phyloP scores from a whole-genome alignment of 1,140 invertebrate genomes.

The Elymnias hypermnestra region DNA sequence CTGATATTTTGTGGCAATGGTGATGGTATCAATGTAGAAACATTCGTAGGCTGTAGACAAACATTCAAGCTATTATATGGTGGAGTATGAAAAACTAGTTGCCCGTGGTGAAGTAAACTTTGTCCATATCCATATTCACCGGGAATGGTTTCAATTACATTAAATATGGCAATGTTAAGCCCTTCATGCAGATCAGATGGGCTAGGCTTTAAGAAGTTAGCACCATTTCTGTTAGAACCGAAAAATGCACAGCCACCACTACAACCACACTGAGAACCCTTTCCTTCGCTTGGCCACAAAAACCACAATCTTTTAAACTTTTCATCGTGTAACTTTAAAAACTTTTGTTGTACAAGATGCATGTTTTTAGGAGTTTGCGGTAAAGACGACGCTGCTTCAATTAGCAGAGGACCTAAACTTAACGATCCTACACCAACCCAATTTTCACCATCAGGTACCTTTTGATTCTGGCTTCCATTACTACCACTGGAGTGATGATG shows the following conservation, averaged over 20 bases:
- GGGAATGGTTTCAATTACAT: conserved; percentile 71
- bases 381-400: conserved; percentile 93
- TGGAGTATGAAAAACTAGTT: conserved; percentile 93
- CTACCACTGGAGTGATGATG: conserved; percentile 60
- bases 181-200: conserved; percentile 87
- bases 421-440: conserved; percentile 97
- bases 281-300: conserved; percentile 87
- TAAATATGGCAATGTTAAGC: conserved; percentile 84
- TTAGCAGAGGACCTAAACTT: conserved; percentile 90
- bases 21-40: conserved; percentile 60
- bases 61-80: conserved; percentile 89
- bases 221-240: conserved; percentile 90
- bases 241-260: conserved; percentile 97
- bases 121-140: conserved; percentile 91
- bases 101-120: conserved; percentile 91
- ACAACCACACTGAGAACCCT: conserved; percentile 90
- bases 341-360: conserved; percentile 88
- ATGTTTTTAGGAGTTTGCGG: conserved; percentile 85
- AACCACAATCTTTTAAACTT: conserved; percentile 95
- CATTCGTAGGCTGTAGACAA: conserved; percentile 82
- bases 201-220: conserved; percentile 91
- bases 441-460: conserved; percentile 78
- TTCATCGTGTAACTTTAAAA: conserved; percentile 92
- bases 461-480: conserved; percentile 52
- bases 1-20: conserved; percentile 58